Evolutionary conservation across 2,113 vertebrate species (phyloP), one percentile per base, ranked within the genome.

Genomic region (Micromys minutus): DNA sequence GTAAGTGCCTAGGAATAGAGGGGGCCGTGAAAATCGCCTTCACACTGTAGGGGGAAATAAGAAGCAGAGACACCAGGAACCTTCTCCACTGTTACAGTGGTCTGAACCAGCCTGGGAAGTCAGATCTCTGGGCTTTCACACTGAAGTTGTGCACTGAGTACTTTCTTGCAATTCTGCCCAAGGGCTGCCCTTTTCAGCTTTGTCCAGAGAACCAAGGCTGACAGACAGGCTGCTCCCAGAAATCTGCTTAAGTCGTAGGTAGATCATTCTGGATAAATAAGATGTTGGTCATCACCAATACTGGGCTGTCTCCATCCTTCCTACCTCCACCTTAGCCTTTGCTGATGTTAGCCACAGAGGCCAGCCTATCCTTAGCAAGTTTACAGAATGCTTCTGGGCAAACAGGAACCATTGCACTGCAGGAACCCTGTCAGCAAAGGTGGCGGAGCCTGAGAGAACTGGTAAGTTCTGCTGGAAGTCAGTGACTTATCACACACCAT

Each of bases 391-490:
- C 61, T 47, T 34, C 31, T 22, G 55, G 90, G 34, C 39, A 39
- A 74, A 83, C 26, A 63, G 11, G 42, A 80, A 90, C 21, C 21
- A 76, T 31, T 59, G 11, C 7, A 13, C 10, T 63, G 67, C 55
- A 45, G n/a, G 2, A n/a, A 50, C 10, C 52, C 47, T n/a, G 36
- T 42, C 75, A 39, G 63, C 57, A 81, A 57, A 61, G 22, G 87
- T 24, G 76, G n/a, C 9, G 21, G 59, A 67, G 8, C 5, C 17
- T 1, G 39, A 81, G 65, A 88, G 84, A 85, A 34, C 15, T 24
- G 81, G 45, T 79, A 42, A 45, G 47, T 92, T 87, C 77, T 95
- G 17, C n/a, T 89, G 83, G 69, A 95, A 84, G 71, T 79, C 67
- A 57, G 47, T 21, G 36, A 57, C 50, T 94, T 61, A 96, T 61